These are phyloP conservation scores for Balaenoptera acutorostrata DNA, from an alignment of 2,113 vertebrate genomes.

Conservation along the genomic window DNA sequence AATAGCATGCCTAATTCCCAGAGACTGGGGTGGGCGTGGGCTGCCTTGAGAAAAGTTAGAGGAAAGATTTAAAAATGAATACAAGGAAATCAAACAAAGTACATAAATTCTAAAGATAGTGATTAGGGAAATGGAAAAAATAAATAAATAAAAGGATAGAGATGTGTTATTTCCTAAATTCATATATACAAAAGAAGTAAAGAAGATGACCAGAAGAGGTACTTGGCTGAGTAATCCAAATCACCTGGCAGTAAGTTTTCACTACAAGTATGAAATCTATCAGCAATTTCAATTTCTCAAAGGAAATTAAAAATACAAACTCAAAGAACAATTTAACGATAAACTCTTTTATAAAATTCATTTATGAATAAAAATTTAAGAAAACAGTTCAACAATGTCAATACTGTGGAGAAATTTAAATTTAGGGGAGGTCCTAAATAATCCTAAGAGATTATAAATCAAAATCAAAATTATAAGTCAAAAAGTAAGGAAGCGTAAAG, in stretches of 20 bases:
- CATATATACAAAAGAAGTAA: neutral
- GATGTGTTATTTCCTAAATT: neutral
- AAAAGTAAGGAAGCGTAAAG: neutral
- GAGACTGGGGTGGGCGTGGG: neutral
- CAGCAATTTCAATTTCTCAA: conserved; percentile 2
- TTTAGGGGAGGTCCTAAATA: neutral
- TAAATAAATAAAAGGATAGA: neutral
- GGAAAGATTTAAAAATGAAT: neutral
- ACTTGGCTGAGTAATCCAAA: neutral
- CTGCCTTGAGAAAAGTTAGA: neutral
- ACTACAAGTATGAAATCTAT: neutral
- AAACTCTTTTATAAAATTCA: neutral
- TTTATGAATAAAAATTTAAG: neutral
- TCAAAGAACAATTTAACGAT: neutral
- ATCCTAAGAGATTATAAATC: neutral
- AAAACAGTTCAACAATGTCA: neutral
- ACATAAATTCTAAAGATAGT: neutral
- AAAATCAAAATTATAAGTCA: neutral
- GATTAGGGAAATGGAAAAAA: neutral
- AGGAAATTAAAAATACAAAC: conserved; percentile 9
- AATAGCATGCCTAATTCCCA: neutral
- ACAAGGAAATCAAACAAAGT: neutral
- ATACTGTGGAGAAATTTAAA: neutral
- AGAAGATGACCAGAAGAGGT: neutral
- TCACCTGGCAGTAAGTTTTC: neutral